Evolutionary conservation across 2,113 vertebrate species (phyloP), one percentile per base, ranked within the genome.

Genomic region (Rhagologus leucostigma): DNA sequence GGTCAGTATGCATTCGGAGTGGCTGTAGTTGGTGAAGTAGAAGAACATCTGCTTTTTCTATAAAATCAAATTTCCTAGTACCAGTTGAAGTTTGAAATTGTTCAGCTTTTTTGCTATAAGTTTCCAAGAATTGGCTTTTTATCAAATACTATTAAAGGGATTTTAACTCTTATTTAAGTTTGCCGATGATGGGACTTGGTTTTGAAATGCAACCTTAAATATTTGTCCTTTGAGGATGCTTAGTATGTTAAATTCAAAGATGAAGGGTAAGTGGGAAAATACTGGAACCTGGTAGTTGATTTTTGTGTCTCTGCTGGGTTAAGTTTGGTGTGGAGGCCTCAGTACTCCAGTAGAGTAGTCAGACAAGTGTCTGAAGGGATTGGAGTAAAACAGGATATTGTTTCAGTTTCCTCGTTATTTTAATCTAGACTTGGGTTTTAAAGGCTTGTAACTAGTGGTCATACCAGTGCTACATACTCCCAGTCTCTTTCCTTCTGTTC

Each of bases 61-160:
- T 95, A 76, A 86, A 81, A 86, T 63, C 42, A 78, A 44, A 79
- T 86, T 92, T 95, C 74, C 65, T 84, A 87, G 70, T 89, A 79
- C 49, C 18, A 46, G 10, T 49, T 84, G 30, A 87, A 59, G 42
- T 65, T 86, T 57, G 59, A 70, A 95, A 41, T 76, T 3, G 0
- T 68, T 81, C 62, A 56, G 2, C 37, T 84, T 89, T 44, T 78
- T 90, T 91, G 39, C 56, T 82, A 15, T 14, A 78, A 53, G 47
- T 84, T 95, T 95, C 81, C 62, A 76, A 68, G 37, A 91, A 69
- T 8, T 41, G 53, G 7, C n/a, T 89, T 97, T 82, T 75, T 82
- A 87, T 84, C 17, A 68, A 68, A 91, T 50, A 24, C 29, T 16
- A 8, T 68, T 75, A 26, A 75, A 75, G 10, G 18, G 44, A n/a